These are phyloP conservation scores for Drosophila ananassae DNA, from an alignment of 1,140 invertebrate genomes.

Conservation along the genomic window DNA sequence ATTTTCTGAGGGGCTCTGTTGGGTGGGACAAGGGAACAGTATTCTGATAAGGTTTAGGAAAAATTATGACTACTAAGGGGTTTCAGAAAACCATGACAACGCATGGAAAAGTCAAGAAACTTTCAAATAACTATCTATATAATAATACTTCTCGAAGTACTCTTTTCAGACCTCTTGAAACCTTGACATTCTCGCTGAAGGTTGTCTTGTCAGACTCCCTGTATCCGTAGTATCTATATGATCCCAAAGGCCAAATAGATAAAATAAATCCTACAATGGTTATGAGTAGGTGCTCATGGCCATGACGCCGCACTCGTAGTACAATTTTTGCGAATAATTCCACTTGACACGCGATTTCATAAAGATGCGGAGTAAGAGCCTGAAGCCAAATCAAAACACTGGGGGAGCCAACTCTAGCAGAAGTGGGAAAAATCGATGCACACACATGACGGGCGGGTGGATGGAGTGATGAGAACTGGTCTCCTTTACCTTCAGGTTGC, in stretches of 20 bases:
- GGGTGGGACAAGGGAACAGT: slow-evolving; percentile 1
- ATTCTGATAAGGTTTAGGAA: slow-evolving; percentile 14
- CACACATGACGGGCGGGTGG: slow-evolving; percentile 7
- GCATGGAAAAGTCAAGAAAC: background rate
- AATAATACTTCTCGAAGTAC: background rate
- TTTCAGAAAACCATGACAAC: background rate
- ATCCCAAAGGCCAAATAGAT: background rate
- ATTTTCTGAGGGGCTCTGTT: slow-evolving; percentile 4
- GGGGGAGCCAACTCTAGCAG: background rate
- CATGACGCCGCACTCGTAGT: background rate
- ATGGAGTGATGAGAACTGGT: slow-evolving; percentile 26
- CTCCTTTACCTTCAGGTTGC: slow-evolving; percentile 72
- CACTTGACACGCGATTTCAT: slow-evolving; percentile 42
- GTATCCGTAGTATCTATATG: background rate
- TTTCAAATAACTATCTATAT: background rate
- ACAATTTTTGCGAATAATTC: slow-evolving; percentile 18
- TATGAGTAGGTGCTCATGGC: background rate
- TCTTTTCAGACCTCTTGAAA: background rate
- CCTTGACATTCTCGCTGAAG: slow-evolving; percentile 9
- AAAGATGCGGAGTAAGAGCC: too few species aligned
- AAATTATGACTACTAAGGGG: background rate
- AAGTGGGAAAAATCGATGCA: slow-evolving; percentile 67
- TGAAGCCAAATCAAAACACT: slow-evolving; percentile 4
- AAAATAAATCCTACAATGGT: background rate
- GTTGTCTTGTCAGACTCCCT: background rate